Evolutionary conservation across 1,140 invertebrate species (phyloP).

Genomic region (Ylistrum balloti): DNA sequence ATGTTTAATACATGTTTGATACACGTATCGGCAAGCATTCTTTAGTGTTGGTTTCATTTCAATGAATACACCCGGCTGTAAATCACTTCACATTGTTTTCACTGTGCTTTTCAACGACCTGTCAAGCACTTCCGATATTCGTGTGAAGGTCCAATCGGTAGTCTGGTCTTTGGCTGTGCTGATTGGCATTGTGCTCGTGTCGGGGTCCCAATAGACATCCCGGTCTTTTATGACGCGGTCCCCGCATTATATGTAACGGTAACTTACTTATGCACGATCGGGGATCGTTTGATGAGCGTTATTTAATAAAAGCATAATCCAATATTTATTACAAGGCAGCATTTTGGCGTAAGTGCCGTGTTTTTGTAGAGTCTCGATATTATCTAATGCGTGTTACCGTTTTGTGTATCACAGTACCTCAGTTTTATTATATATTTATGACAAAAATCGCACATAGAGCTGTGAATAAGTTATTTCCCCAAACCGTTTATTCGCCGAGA

Average conservation of each 20-base stretch:
- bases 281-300: not conserved
- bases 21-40: not conserved
- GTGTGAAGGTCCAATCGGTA: not conserved
- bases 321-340: not conserved
- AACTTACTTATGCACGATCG: not conserved
- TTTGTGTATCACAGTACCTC: not conserved
- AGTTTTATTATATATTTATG: not conserved
- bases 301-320: not conserved
- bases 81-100: not conserved
- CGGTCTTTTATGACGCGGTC: not conserved
- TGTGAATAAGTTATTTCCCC: not conserved
- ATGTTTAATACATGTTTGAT: conserved; percentile 7
- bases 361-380: not conserved
- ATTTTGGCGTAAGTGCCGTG: not conserved
- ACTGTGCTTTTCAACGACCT: not conserved
- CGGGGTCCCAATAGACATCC: not conserved
- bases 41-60: not conserved
- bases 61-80: not conserved
- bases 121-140: not conserved
- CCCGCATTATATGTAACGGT: not conserved
- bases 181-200: conserved; percentile 7
- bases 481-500: not conserved
- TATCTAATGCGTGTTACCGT: not conserved
- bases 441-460: not conserved
- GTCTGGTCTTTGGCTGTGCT: not conserved